Conservation (phyloP, 30 jellyfish, hydroid and myxozoan species). For the Pelagia noctiluca region DNA sequence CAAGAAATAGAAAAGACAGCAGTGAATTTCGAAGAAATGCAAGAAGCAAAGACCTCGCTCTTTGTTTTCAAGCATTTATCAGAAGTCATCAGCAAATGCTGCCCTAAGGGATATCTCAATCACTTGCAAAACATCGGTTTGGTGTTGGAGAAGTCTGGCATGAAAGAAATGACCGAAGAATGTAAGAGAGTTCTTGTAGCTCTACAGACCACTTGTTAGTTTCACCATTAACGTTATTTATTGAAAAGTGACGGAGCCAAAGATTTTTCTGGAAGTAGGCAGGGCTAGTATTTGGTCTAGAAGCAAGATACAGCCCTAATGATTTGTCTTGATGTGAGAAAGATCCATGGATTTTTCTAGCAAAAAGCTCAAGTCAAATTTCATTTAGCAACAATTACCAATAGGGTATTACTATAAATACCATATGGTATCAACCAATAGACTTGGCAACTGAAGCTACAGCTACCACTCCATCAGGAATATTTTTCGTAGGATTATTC, state of each 20-base stretch:
- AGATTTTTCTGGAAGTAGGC: background rate
- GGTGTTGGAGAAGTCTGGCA: slow-evolving; percentile 51
- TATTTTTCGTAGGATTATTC: too few species aligned
- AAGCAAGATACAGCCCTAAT: too few species aligned
- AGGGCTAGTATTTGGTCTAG: too few species aligned
- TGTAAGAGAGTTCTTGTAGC: slow-evolving; percentile 59
- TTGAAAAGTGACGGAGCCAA: background rate
- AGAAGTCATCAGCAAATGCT: slow-evolving; percentile 15
- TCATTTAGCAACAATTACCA: too few species aligned
- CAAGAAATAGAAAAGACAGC: slow-evolving; percentile 8
- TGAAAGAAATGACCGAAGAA: slow-evolving; percentile 70
- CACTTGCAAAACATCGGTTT: slow-evolving; percentile 53
- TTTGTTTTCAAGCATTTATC: slow-evolving; percentile 66
- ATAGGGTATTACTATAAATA: too few species aligned
- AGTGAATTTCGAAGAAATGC: slow-evolving; percentile 39
- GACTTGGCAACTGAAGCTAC: too few species aligned
- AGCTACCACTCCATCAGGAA: too few species aligned
- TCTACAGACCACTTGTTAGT: slow-evolving; percentile 29
- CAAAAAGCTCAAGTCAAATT: too few species aligned
- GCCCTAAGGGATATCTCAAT: slow-evolving; percentile 37
- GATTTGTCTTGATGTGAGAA: too few species aligned
- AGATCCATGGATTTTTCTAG: too few species aligned
- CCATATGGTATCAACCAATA: too few species aligned
- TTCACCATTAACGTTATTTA: background rate
- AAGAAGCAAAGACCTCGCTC: slow-evolving; percentile 49